phyloP scores from a whole-genome alignment of 2,113 vertebrate species.

The Perccottus glenii region DNA sequence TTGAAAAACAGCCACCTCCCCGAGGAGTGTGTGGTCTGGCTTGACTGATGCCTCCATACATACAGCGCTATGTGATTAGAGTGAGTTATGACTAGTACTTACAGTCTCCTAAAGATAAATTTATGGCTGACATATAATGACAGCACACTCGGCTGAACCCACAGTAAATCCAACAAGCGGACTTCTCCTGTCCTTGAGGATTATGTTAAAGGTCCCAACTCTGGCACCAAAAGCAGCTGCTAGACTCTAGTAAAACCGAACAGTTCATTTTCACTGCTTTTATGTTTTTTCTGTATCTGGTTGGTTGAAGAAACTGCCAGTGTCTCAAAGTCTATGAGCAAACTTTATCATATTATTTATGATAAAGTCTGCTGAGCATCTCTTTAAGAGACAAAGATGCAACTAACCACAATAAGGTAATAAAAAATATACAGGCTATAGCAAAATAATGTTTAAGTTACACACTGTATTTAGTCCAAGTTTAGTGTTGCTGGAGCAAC shows the following conservation, averaged over 20 bases:
- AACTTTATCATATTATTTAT: no score
- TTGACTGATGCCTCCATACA: constrained; percentile 51
- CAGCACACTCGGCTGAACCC: constrained; percentile 34
- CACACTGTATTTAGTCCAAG: no score
- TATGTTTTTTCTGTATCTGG: neutral
- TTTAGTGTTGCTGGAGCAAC: no score
- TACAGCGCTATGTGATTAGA: constrained; percentile 48
- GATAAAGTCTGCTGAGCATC: no score
- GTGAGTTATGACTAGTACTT: constrained; percentile 60
- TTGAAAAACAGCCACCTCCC: constrained; percentile 46
- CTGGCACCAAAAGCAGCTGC: constrained; percentile 16
- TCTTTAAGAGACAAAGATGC: no score
- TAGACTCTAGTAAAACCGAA: constrained; percentile 12
- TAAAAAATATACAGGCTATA: no score
- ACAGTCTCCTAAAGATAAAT: constrained; percentile 51
- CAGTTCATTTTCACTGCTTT: neutral
- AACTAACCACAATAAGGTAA: no score
- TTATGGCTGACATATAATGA: constrained; percentile 54
- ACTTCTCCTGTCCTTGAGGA: constrained; percentile 61
- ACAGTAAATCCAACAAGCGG: constrained; percentile 52
- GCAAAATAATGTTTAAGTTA: no score
- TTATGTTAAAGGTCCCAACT: constrained; percentile 11
- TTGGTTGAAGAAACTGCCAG: neutral
- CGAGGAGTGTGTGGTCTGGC: constrained; percentile 14
- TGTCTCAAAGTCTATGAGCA: neutral